A percentile compares a stretch with the other conserved stretches of the same genome.
Evolutionary conservation across 2,113 vertebrate species (phyloP).

Genomic region (Motacilla tschutschensis): DNA sequence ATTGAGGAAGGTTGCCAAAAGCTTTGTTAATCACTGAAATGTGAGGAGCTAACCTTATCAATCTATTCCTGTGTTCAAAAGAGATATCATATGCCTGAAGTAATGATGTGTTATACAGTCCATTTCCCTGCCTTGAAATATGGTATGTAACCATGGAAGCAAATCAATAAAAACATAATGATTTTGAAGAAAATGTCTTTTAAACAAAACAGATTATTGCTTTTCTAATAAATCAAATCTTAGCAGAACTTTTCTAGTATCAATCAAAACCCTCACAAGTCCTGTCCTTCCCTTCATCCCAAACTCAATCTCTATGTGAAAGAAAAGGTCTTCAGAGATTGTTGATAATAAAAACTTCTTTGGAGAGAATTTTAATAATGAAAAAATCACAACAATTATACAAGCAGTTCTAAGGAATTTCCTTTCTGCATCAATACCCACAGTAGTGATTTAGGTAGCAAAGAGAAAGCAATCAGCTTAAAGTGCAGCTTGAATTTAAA

Average conservation of each 20-base stretch:
- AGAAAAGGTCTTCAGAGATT: neutral
- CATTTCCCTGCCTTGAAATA: constrained; percentile 12
- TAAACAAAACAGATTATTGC: constrained; percentile 6
- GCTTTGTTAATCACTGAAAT: neutral
- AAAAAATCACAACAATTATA: neutral
- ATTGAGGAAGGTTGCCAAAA: neutral
- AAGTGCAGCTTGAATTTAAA: neutral
- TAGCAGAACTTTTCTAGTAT: neutral
- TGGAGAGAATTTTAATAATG: neutral
- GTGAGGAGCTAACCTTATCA: neutral
- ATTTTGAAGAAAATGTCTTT: constrained; percentile 13
- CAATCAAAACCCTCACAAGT: neutral
- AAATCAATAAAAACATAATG: constrained; percentile 13
- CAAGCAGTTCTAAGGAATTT: neutral
- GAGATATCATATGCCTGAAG: neutral
- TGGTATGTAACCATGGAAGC: neutral
- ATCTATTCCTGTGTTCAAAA: neutral
- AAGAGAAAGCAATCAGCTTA: neutral
- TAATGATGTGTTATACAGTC: neutral
- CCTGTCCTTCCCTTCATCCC: neutral
- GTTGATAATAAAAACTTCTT: neutral
- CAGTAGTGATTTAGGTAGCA: neutral
- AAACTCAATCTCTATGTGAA: neutral
- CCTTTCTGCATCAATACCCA: neutral
- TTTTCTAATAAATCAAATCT: constrained; percentile 14